Percentiles rank a stretch among this genome's conserved stretches.
Conservation (phyloP, 2,888 invertebrate species). For the Apamea crenata region DNA sequence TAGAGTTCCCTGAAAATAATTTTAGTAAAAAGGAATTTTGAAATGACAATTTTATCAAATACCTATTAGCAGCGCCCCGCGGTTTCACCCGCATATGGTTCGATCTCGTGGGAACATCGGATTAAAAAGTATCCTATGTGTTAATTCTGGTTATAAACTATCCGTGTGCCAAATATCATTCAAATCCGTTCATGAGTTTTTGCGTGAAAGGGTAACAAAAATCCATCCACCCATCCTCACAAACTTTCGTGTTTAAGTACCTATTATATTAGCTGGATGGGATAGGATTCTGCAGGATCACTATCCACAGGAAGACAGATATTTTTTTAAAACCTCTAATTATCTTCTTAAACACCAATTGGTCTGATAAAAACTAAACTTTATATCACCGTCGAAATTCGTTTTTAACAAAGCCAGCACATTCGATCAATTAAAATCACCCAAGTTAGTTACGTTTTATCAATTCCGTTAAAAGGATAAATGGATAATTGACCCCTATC, state of each 20-base stretch:
- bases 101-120: no score
- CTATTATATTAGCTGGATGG: no score
- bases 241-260: no score
- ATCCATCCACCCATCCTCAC: no score
- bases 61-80: no score
- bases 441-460: slow-evolving; percentile 89
- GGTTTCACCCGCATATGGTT: no score
- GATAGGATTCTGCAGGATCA: not conserved
- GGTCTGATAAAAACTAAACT: slow-evolving; percentile 74
- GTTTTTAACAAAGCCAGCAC: slow-evolving; percentile 84
- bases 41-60: not conserved
- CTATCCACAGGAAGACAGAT: not conserved
- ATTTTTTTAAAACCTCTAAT: slow-evolving; percentile 55
- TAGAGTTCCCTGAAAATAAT: not conserved
- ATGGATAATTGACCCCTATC: slow-evolving; percentile 90
- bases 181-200: no score
- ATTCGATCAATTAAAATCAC: slow-evolving; percentile 88
- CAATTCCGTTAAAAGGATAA: slow-evolving; percentile 90
- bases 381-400: slow-evolving; percentile 78
- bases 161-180: no score
- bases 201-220: no score
- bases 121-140: no score
- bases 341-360: slow-evolving; percentile 61
- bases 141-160: no score
- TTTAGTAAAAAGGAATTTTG: not conserved